Percentiles rank a stretch among this genome's conserved stretches.
phyloP scores from a whole-genome alignment of 2,113 vertebrate species.

The Eulacestoma nigropectus region DNA sequence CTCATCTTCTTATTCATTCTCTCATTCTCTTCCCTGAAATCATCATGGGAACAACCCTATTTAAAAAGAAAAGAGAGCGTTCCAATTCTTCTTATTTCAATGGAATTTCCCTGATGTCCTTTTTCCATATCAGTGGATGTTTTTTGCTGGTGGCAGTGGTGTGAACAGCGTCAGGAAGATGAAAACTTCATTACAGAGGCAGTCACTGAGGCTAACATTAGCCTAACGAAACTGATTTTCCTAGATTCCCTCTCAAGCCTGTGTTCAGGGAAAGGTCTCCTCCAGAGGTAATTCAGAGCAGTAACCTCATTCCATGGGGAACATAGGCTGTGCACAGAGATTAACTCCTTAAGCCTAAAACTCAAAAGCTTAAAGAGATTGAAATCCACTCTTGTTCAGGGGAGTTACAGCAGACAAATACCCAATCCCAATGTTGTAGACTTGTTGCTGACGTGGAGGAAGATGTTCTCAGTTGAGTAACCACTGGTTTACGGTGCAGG shows the following conservation, averaged over 20 bases:
- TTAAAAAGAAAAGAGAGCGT: not conserved
- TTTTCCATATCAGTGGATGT: not conserved
- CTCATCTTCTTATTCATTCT: not conserved
- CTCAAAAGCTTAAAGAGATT: not conserved
- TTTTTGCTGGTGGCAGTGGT: not conserved
- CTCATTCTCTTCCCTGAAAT: slow-evolving; percentile 30
- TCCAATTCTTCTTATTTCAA: slow-evolving; percentile 9
- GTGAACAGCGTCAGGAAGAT: not conserved
- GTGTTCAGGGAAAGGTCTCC: not conserved
- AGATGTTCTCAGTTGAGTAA: not conserved
- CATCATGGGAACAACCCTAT: not conserved
- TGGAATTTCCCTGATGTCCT: slow-evolving; percentile 39
- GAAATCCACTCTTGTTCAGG: not conserved
- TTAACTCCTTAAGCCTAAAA: not conserved
- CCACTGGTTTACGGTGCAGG: not conserved
- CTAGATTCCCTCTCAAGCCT: not conserved
- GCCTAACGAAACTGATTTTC: not conserved
- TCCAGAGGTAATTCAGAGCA: not conserved
- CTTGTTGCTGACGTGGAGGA: not conserved
- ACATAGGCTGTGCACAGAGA: not conserved
- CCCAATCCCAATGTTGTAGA: not conserved
- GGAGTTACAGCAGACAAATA: not conserved
- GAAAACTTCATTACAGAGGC: not conserved
- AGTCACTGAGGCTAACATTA: not conserved
- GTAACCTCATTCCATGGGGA: not conserved